Evolutionary conservation across 35 echinoderm and acorn worm species (phyloP).

Genomic region (Stichopus chloronotus): DNA sequence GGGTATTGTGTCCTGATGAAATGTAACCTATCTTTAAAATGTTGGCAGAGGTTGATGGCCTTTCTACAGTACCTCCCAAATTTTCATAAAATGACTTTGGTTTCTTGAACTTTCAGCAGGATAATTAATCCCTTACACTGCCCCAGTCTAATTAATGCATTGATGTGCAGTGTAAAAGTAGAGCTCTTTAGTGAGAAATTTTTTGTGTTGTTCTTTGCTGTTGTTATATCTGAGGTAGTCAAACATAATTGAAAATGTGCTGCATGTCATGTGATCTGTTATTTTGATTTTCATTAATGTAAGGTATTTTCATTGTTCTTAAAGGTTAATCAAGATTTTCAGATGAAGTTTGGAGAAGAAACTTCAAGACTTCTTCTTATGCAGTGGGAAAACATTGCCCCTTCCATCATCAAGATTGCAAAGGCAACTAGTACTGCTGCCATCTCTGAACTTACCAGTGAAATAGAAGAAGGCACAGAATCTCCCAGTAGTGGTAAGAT

Average conservation of each 20-base stretch:
- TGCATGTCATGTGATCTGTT: neutral
- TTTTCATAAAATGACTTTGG: too few relatives aligned
- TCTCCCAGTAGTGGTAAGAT: neutral
- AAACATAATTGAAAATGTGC: conserved; percentile 4
- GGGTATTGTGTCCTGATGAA: too few relatives aligned
- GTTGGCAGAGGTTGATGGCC: too few relatives aligned
- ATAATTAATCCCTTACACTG: too few relatives aligned
- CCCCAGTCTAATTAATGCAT: too few relatives aligned
- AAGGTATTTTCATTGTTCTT: neutral
- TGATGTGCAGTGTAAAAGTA: too few relatives aligned
- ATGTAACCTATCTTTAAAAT: too few relatives aligned
- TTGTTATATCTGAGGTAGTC: conserved; percentile 12
- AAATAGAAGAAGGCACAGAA: neutral
- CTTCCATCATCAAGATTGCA: neutral
- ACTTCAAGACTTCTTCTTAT: neutral
- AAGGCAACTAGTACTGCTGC: conserved; percentile 1
- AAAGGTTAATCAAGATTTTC: conserved; percentile 7
- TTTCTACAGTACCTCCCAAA: too few relatives aligned
- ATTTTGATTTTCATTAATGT: conserved; percentile 5
- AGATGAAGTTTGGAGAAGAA: neutral
- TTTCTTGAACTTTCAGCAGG: too few relatives aligned
- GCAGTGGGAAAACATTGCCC: neutral
- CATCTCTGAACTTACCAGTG: neutral
- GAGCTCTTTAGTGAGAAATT: too few relatives aligned
- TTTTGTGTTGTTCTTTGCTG: too few relatives aligned